A percentile compares a stretch with the other conserved stretches of the same genome.
These are phyloP conservation scores for Tinea trinotella DNA, from an alignment of 2,888 invertebrate genomes.

Conservation along the genomic window DNA sequence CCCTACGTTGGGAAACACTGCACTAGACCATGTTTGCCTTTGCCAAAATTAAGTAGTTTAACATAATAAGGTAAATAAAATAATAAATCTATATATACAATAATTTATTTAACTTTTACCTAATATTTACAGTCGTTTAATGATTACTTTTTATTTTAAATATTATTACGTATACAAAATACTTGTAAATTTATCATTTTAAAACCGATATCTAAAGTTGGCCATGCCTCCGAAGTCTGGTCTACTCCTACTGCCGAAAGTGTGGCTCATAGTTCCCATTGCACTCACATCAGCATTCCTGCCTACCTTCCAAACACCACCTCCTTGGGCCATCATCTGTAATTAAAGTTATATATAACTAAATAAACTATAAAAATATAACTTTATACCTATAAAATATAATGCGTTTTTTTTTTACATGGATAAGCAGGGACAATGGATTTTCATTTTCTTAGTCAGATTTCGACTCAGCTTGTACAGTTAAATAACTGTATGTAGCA, in stretches of 20 bases:
- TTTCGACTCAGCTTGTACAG: too few relatives aligned
- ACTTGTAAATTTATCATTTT: too few relatives aligned
- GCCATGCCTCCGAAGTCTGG: slow-evolving; percentile 2
- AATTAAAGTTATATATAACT: slow-evolving; percentile 16
- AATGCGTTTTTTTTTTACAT: too few relatives aligned
- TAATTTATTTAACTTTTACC: not conserved
- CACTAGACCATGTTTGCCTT: too few relatives aligned
- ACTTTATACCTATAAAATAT: too few relatives aligned
- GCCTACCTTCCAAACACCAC: slow-evolving; percentile 39
- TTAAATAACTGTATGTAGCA: too few relatives aligned
- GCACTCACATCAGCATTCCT: slow-evolving; percentile 36
- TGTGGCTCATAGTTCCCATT: slow-evolving; percentile 34
- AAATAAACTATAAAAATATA: not conserved
- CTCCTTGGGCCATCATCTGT: slow-evolving; percentile 34
- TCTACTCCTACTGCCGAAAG: slow-evolving; percentile 25
- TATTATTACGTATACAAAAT: too few relatives aligned
- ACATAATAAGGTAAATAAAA: not conserved
- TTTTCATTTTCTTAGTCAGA: too few relatives aligned
- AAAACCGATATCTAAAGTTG: not conserved
- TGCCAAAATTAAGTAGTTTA: too few relatives aligned
- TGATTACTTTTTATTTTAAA: not conserved
- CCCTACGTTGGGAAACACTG: too few relatives aligned
- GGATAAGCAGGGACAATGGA: too few relatives aligned
- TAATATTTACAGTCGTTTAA: not conserved
- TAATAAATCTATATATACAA: not conserved